Base-by-base conservation (phyloP, 2,888 invertebrate species). In the Lithophane socia region DNA sequence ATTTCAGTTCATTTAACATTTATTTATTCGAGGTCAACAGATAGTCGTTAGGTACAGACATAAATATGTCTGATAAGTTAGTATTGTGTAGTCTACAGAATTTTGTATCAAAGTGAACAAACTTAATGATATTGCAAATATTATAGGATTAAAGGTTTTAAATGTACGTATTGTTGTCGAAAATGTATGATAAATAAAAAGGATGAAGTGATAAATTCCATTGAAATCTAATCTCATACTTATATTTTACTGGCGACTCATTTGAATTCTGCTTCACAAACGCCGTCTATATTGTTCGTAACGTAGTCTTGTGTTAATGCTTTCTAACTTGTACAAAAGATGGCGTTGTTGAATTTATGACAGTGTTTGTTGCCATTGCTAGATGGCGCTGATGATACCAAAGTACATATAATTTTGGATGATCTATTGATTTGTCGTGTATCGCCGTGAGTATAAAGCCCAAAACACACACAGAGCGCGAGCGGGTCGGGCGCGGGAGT, bases 271-370 rank as follows among this genome's bases (percentile, higher is more conserved):
- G 29, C 8, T 21, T 44, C 21, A 16, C 18, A 16, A 65, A 0
- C 73, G 73, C 80, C 80, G 73, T 84, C 81, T 81, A 44, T 44
- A 8, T n/a, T 58, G 0, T 44, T 42, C 10, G 13, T 24, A 12
- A 56, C n/a, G n/a, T 29, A 49, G 3, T 37, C 2, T 44, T 52
- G 5, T 52, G 3, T 12, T 4, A 37, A 56, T 16, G 29, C 29
- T 65, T 29, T 18, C 10, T 16, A 47, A n/a, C 3, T 2, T 29
- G 9, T 13, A 52, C 18, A 37, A 37, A n/a, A 81, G 85, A 80
- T 56, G 65, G 73, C 81, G 84, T 37, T 68, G 58, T 84, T 29
- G 9, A 18, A 24, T 8, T 44, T 10, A 21, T 13, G 0, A 1
- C 0, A n/a, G 42, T 49, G 18, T n/a, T n/a, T 1, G 7, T 60